phyloP scores from a whole-genome alignment of 2,888 invertebrate genomes.

The Ryuthela nishihirai region DNA sequence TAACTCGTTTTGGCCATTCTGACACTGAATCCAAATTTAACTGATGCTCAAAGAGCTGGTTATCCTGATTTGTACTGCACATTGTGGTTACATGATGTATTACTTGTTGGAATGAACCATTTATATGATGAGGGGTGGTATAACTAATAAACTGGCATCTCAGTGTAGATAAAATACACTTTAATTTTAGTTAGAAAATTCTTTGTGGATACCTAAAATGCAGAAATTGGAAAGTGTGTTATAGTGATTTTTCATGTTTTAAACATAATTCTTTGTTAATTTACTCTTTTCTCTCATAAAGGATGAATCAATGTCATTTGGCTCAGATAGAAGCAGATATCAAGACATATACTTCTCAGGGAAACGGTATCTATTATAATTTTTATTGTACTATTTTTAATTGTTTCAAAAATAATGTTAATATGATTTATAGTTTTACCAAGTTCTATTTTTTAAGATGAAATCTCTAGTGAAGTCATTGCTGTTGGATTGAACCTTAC shows the following conservation, averaged over 20 bases:
- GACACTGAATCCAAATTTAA: background rate
- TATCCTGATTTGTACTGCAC: too few relatives aligned
- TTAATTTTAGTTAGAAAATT: too few relatives aligned
- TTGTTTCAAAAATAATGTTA: background rate
- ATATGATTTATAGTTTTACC: background rate
- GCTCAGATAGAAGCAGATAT: constrained; percentile 81
- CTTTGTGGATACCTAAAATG: too few relatives aligned
- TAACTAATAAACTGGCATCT: too few relatives aligned
- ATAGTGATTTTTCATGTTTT: constrained; percentile 1
- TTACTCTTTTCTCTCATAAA: constrained; percentile 60
- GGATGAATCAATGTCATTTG: constrained; percentile 99
- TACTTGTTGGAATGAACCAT: too few relatives aligned
- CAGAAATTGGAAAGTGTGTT: too few relatives aligned
- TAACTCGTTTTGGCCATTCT: too few relatives aligned
- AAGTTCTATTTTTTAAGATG: background rate
- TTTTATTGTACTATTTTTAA: background rate
- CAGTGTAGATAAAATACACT: background rate
- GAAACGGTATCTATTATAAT: constrained; percentile 62
- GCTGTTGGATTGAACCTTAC: too few relatives aligned
- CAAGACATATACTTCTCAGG: constrained; percentile 87
- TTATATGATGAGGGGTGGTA: too few relatives aligned
- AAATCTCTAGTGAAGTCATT: background rate
- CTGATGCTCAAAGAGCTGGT: background rate
- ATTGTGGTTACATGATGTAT: too few relatives aligned
- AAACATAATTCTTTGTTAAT: background rate